Evolutionary conservation across 2,113 vertebrate species (phyloP).

Genomic region (Eleginops maclovinus): DNA sequence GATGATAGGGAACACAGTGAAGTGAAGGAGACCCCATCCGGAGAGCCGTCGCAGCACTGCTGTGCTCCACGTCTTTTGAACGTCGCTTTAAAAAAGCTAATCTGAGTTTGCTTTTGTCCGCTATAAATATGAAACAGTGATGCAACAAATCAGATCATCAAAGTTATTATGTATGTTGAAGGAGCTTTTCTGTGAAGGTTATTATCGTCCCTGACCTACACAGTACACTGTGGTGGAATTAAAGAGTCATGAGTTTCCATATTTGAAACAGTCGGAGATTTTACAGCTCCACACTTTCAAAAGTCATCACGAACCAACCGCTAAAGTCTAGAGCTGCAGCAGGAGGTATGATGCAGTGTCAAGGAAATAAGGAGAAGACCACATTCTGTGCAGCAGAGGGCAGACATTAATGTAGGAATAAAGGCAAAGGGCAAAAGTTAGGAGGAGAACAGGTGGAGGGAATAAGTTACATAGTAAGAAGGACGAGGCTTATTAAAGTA

Average conservation of each 20-base stretch:
- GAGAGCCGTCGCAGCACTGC: neutral
- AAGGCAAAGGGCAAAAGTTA: neutral
- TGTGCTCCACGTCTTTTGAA: slow-evolving; percentile 23
- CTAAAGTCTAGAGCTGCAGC: neutral
- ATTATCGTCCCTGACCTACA: slow-evolving; percentile 29
- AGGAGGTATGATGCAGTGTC: neutral
- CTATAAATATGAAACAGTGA: neutral
- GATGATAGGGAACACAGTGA: slow-evolving; percentile 32
- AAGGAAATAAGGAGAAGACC: neutral
- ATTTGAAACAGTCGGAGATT: slow-evolving; percentile 41
- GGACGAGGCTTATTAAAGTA: no score
- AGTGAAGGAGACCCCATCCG: slow-evolving; percentile 5
- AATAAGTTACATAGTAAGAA: neutral
- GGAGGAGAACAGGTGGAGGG: neutral
- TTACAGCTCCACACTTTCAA: slow-evolving; percentile 38
- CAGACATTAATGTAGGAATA: neutral
- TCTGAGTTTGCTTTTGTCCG: slow-evolving; percentile 32
- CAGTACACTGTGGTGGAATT: slow-evolving; percentile 37
- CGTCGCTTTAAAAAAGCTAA: slow-evolving; percentile 38
- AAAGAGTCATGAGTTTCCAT: slow-evolving; percentile 57
- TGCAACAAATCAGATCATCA: slow-evolving; percentile 21
- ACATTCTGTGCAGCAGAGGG: neutral
- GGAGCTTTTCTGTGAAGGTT: slow-evolving; percentile 26
- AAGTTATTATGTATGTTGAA: slow-evolving; percentile 16
- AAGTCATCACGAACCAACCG: slow-evolving; percentile 31